These are phyloP conservation scores for Drosophila busckii DNA, from an alignment of 1,140 invertebrate genomes.

Conservation along the genomic window DNA sequence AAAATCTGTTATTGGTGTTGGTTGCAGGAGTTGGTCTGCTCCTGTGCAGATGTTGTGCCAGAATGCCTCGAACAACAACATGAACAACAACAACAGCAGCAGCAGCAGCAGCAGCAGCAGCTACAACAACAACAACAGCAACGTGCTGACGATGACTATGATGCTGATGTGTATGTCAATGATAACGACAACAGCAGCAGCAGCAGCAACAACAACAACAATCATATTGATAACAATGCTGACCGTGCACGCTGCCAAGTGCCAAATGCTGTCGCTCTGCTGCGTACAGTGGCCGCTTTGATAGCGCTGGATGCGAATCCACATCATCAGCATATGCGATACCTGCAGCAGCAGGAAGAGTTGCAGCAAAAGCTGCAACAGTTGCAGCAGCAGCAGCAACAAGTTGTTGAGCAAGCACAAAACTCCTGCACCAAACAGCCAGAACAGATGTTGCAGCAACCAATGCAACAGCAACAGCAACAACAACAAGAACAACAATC, in stretches of 20 bases:
- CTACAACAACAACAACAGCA: conserved; percentile 36
- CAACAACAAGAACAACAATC: conserved; percentile 32
- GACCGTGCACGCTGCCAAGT: conserved; percentile 17
- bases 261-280: conserved; percentile 68
- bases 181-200: conserved; percentile 22
- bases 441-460: conserved; percentile 73
- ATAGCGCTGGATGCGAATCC: conserved; percentile 76
- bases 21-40: conserved; percentile 89
- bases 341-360: conserved; percentile 60
- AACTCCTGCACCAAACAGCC: conserved; percentile 77
- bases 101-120: conserved; percentile 1
- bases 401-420: conserved; percentile 31
- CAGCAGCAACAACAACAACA: conserved; percentile 22
- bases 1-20: conserved; percentile 81
- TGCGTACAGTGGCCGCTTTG: conserved; percentile 67
- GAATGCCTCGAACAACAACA: too few species aligned
- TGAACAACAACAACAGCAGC: conserved; percentile 9
- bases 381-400: conserved; percentile 28
- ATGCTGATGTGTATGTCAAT: conserved; percentile 71
- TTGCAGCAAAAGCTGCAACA: conserved; percentile 46
- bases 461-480: conserved; percentile 31
- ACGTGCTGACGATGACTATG: conserved; percentile 67
- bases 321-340: conserved; percentile 74
- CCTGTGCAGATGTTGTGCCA: conserved; percentile 85
- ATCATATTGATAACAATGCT: conserved; percentile 38